A percentile compares a stretch with the other conserved stretches of the same genome.
phyloP scores from a whole-genome alignment of 2,113 vertebrate species.

The Oreochromis niloticus region DNA sequence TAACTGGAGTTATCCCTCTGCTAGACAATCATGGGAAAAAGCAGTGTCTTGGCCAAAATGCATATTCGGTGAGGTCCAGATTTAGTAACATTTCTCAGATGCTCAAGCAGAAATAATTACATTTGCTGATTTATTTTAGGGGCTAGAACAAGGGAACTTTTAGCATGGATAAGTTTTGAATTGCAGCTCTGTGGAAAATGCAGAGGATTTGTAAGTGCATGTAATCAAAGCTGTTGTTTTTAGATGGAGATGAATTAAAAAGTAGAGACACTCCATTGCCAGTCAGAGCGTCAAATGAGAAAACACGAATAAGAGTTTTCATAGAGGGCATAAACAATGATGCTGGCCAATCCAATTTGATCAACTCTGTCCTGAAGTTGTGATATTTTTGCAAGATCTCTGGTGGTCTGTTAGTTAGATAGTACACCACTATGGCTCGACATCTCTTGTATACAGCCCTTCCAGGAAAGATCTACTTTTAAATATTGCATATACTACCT shows the following conservation, averaged over 20 bases:
- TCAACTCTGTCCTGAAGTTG: background rate
- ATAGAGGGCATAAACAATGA: background rate
- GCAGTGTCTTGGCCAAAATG: slow-evolving; percentile 4
- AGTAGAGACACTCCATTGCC: background rate
- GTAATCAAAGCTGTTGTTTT: background rate
- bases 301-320: background rate
- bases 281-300: background rate
- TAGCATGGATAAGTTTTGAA: background rate
- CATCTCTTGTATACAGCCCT: background rate
- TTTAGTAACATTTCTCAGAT: slow-evolving; percentile 39
- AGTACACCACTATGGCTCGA: background rate
- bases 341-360: background rate
- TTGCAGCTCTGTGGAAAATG: background rate
- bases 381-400: background rate
- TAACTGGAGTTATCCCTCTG: too few species aligned
- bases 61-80: slow-evolving; percentile 7
- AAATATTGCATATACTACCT: background rate
- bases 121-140: slow-evolving; percentile 26
- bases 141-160: background rate
- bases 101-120: slow-evolving; percentile 48
- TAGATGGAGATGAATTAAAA: background rate
- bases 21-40: background rate
- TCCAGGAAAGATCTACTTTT: background rate
- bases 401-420: background rate
- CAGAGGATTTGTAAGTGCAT: background rate